Conservation (phyloP, 2,888 invertebrate species). For the Drosophila ezoana region DNA sequence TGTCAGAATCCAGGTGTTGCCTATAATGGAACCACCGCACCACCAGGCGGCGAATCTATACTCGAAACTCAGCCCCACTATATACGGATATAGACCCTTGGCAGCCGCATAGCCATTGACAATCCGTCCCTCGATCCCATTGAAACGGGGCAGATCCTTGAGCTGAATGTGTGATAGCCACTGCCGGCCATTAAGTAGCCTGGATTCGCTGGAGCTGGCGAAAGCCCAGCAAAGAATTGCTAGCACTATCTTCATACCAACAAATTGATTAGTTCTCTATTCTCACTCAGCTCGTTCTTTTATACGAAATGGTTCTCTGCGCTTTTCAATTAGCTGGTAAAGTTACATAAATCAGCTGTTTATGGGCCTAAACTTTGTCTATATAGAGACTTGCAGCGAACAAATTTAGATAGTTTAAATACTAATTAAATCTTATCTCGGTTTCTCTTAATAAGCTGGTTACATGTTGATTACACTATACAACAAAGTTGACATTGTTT, state of each 20-base stretch:
- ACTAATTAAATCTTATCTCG: neutral
- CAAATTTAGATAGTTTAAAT: neutral
- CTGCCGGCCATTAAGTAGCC: neutral
- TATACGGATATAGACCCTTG: slow-evolving; percentile 52
- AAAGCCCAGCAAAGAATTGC: neutral
- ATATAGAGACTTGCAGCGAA: no score
- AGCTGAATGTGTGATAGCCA: neutral
- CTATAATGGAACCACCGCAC: slow-evolving; percentile 68
- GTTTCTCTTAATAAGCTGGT: no score
- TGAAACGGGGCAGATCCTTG: neutral
- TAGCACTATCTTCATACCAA: slow-evolving; percentile 9
- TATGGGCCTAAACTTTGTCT: neutral
- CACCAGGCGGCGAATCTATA: neutral
- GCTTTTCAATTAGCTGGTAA: slow-evolving; percentile 14
- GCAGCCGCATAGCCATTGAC: slow-evolving; percentile 47
- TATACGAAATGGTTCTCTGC: neutral
- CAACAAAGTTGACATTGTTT: no score
- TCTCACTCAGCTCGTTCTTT: neutral
- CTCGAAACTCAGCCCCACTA: slow-evolving; percentile 46
- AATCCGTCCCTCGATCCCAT: slow-evolving; percentile 39
- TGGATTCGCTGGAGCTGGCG: neutral
- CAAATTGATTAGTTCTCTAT: neutral
- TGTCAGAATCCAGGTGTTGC: slow-evolving; percentile 51
- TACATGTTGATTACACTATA: no score
- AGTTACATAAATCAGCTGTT: neutral